phyloP scores from a whole-genome alignment of 2,113 vertebrate genomes.

The Prinia subflava region DNA sequence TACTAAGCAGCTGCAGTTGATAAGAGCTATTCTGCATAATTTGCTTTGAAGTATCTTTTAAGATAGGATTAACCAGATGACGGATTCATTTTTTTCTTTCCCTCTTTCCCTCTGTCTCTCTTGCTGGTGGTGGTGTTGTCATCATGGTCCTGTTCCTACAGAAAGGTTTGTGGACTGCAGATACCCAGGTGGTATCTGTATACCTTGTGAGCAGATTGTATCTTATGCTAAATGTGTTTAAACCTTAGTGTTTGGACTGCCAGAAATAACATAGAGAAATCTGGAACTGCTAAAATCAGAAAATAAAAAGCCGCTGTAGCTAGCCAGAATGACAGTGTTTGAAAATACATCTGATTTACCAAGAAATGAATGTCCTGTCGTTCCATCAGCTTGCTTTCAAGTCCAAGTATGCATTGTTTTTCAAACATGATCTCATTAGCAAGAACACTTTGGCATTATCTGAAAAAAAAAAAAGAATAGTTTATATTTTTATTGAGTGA shows the following conservation, averaged over 20 bases:
- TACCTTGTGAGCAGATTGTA: neutral
- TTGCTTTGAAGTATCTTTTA: conserved; percentile 55
- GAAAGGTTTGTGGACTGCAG: neutral
- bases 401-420: conserved; percentile 16
- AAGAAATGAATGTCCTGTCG: neutral
- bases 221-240: neutral
- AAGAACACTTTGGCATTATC: neutral
- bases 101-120: neutral
- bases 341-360: conserved; percentile 6
- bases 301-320: neutral
- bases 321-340: neutral
- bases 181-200: neutral
- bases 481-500: neutral
- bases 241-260: neutral
- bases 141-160: neutral
- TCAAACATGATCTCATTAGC: neutral
- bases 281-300: neutral
- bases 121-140: neutral
- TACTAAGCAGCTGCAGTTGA: conserved; percentile 68
- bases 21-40: conserved; percentile 45
- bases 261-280: neutral
- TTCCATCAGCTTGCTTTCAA: conserved; percentile 15
- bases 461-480: neutral
- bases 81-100: neutral
- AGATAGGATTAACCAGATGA: conserved; percentile 37